phyloP scores from a whole-genome alignment of 1,140 invertebrate species.

The Pseudoatta argentina region DNA sequence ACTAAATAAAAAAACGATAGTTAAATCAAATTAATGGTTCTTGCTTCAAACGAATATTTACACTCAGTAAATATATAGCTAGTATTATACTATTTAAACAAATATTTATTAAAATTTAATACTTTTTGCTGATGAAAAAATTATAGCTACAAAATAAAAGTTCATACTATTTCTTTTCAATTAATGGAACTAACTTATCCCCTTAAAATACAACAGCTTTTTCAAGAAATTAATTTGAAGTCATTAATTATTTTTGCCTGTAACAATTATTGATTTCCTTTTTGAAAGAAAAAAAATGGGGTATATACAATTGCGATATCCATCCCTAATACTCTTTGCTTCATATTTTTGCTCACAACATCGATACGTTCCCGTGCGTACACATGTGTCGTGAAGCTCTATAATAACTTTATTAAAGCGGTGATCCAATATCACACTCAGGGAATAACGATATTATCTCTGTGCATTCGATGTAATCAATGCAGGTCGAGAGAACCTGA shows the following conservation, averaged over 20 bases:
- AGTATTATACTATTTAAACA: too few species aligned
- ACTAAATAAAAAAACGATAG: too few species aligned
- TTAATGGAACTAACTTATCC: neutral
- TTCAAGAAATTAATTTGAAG: neutral
- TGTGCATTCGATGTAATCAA: slow-evolving; percentile 70
- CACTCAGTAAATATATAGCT: too few species aligned
- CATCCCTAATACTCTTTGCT: slow-evolving; percentile 9
- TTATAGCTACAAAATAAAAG: neutral
- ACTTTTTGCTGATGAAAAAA: neutral
- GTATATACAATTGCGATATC: slow-evolving; percentile 52
- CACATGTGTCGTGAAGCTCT: slow-evolving; percentile 30
- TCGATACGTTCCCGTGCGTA: neutral
- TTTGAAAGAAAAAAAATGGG: slow-evolving; percentile 36
- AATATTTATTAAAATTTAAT: too few species aligned
- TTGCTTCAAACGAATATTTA: too few species aligned
- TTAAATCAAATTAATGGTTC: too few species aligned
- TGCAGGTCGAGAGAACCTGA: slow-evolving; percentile 59
- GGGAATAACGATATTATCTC: slow-evolving; percentile 67
- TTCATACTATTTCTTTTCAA: neutral
- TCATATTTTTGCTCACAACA: slow-evolving; percentile 25
- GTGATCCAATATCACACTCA: slow-evolving; percentile 68
- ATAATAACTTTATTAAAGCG: slow-evolving; percentile 72
- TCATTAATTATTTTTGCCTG: slow-evolving; percentile 2
- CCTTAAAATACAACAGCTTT: neutral
- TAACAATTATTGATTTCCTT: slow-evolving; percentile 10